Percentiles rank a stretch among this genome's conserved stretches.
Conservation (phyloP, 2,797 vertebrate species). For the Falco peregrinus region DNA sequence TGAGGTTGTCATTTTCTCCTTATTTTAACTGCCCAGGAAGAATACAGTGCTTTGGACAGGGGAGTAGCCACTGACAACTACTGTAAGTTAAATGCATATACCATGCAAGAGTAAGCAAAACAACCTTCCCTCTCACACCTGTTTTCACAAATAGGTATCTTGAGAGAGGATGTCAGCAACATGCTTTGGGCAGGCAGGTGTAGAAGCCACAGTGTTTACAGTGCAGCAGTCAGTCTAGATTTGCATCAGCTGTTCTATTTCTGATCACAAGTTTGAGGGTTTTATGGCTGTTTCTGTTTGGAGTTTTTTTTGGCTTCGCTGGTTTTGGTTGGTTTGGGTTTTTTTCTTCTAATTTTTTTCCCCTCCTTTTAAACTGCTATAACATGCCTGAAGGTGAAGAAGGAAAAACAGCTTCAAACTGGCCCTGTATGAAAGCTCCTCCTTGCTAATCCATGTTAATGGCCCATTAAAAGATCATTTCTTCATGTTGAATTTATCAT, state of each 20-base stretch:
- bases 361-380: neutral
- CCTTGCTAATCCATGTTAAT: neutral
- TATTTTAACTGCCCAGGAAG: neutral
- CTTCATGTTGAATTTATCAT: neutral
- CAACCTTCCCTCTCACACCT: neutral
- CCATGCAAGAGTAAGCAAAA: neutral
- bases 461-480: neutral
- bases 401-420: neutral
- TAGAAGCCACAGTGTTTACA: neutral
- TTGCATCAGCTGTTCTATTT: neutral
- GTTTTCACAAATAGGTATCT: neutral
- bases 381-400: neutral
- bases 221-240: neutral
- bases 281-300: neutral
- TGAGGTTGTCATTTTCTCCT: neutral
- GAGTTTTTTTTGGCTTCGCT: neutral
- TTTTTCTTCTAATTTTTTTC: neutral
- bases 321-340: rapidly evolving
- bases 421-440: neutral
- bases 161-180: neutral
- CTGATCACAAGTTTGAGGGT: neutral
- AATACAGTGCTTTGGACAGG: neutral
- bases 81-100: neutral
- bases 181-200: neutral
- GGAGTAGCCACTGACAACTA: neutral